Base-by-base conservation (phyloP, 2,888 invertebrate genomes). In the Acanthosepion lycidas region DNA sequence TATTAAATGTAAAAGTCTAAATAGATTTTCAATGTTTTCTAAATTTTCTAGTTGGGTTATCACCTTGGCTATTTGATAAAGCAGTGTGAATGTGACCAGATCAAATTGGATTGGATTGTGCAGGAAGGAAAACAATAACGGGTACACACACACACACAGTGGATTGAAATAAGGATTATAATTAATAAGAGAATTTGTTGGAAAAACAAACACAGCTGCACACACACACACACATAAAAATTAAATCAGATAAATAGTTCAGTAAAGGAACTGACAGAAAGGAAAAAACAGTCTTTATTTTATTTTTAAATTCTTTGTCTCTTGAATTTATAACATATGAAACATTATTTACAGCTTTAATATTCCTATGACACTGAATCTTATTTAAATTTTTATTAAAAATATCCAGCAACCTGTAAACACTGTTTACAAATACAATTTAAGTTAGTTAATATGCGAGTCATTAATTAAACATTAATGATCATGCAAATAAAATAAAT, bases 61-160 rank as follows among this genome's bases (percentile, higher is more conserved):
- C 78, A 78, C 78, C 78, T n/a, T 78, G 78, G n/a, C 78, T 78
- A 33, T 78, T 78, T 78, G 78, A 78, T 78, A 33, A 78, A 78
- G 78, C 78, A 78, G n/a, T n/a, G 78, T 9, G n/a, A 12, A 12
- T n/a, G n/a, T n/a, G 78, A n/a, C 78, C 15, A 78, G 15, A n/a
- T n/a, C 4, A 78, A 8, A 78, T n/a, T 18, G 12, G n/a, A 78
- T 33, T 78, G 78, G n/a, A 78, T n/a, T 4, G n/a, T n/a, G n/a
- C n/a, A 12, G 2, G n/a, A 15, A 78, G n/a, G n/a, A 33, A 78
- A 0, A 33, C n/a, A 78, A 33, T n/a, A 78, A 78, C 15, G 33
- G 12, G n/a, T n/a, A 33, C 5, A 78, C n/a, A n/a, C 8, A 78
- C 2, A 18, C n/a, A 15, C 8, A 78, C 2, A 33, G 33, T 33